Evolutionary conservation across 1,140 invertebrate genomes (phyloP).

Genomic region (Zaprionus africanus): DNA sequence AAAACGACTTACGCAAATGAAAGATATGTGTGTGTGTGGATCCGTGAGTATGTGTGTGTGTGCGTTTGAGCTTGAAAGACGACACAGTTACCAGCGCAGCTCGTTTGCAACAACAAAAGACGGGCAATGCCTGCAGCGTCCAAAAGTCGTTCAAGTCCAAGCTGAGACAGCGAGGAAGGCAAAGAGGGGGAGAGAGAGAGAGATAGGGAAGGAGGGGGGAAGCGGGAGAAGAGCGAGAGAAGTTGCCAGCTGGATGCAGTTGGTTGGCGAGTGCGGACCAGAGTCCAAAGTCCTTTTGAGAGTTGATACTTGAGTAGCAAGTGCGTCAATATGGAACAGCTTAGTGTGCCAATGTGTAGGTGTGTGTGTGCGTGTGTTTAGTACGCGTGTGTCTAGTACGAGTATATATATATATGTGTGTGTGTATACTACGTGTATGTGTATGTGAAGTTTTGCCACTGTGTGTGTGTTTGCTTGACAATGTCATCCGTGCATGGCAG

Average conservation of each 20-base stretch:
- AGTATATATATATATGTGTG: too few relatives aligned
- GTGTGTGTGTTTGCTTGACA: conserved; percentile 42
- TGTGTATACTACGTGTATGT: neutral
- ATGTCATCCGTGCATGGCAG: conserved; percentile 61
- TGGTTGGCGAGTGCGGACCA: neutral
- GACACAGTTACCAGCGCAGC: conserved; percentile 35
- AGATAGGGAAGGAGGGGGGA: neutral
- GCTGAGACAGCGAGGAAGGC: conserved; percentile 10
- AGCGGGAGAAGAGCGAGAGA: neutral
- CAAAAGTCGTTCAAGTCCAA: conserved; percentile 57
- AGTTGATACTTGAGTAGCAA: conserved; percentile 60
- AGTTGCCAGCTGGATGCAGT: neutral
- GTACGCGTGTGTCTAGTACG: neutral
- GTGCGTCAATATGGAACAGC: conserved; percentile 56
- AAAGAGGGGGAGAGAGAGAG: neutral
- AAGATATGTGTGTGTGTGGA: conserved; percentile 31
- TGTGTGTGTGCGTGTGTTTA: conserved; percentile 7
- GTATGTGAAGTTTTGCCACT: neutral
- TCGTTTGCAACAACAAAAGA: conserved; percentile 43
- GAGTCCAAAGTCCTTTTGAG: conserved; percentile 53
- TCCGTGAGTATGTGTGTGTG: conserved; percentile 15
- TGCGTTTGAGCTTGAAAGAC: conserved; percentile 13
- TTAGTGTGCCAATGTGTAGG: conserved; percentile 10
- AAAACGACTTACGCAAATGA: conserved; percentile 67
- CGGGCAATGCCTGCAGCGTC: conserved; percentile 31